Conservation (phyloP, 1,140 invertebrate species). For the Apis cerana region DNA sequence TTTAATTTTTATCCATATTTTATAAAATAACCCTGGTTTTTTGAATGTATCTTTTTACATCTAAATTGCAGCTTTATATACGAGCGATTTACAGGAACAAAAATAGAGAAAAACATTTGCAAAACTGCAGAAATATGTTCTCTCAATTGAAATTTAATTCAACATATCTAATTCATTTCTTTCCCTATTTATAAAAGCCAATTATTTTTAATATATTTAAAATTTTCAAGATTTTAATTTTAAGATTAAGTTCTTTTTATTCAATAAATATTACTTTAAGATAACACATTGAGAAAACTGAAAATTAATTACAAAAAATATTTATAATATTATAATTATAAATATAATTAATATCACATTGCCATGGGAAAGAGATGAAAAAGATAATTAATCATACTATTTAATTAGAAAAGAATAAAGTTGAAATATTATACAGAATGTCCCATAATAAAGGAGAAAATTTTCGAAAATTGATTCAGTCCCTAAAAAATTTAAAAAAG, state of each 20-base stretch:
- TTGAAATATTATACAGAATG: not conserved
- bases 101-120: constrained; percentile 3
- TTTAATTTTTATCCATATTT: constrained; percentile 11
- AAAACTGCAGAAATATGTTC: not conserved
- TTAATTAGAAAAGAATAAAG: not conserved
- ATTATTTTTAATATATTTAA: not conserved
- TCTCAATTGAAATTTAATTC: not conserved
- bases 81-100: constrained; percentile 38
- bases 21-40: constrained; percentile 25
- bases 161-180: not conserved
- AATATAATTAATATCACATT: not conserved
- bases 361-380: not conserved
- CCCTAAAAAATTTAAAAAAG: too few relatives aligned
- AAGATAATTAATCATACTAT: not conserved
- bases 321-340: too few relatives aligned
- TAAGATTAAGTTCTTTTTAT: not conserved
- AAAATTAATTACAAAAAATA: not conserved
- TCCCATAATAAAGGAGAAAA: too few relatives aligned
- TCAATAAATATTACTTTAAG: not conserved
- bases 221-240: not conserved
- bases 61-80: constrained; percentile 49
- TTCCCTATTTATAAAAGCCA: not conserved
- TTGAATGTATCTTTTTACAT: constrained; percentile 23
- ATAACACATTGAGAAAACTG: not conserved
- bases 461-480: too few relatives aligned